Evolutionary conservation across 1,140 invertebrate species (phyloP), one percentile per base, ranked within the genome.

Genomic region (Atta texana): DNA sequence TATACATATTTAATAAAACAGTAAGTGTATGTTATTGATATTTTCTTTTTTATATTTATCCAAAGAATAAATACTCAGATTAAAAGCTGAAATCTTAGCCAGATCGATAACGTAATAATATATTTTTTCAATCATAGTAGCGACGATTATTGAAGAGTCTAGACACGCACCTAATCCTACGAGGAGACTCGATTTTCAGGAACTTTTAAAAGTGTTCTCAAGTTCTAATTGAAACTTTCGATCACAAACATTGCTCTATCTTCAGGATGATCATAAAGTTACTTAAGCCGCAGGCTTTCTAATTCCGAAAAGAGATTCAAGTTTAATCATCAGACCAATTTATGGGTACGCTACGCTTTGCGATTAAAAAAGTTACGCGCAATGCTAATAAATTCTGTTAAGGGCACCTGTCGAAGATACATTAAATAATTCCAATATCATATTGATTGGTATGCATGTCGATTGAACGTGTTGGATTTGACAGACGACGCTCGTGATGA

Each of bases 211-310:
- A 86, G 80, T 85, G 72, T 68, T 80, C 55, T 21, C 53, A 80
- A 88, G 81, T 88, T 89, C 81, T 76, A 78, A 89, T 89, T 76
- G 87, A 81, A 88, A 78, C 55, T 89, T 77, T 57, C 80, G 69
- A 85, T 89, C 82, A 86, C 86, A 86, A 88, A 88, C 87, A 88
- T 76, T 44, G 87, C 69, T 72, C 82, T 71, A 85, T 89, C 81
- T 59, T 51, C 28, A 24, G 59, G 34, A 69, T 71, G 88, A 89
- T 89, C 87, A 88, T 75, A 81, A 89, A 89, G 88, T 88, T 88
- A 59, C 75, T 66, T 61, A 77, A 89, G 80, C 75, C 81, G 74
- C 69, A 55, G 74, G 53, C 51, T 80, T 61, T 77, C 76, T 88
- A 86, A 86, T 86, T 86, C 68, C 85, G 59, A 88, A 64, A 51